phyloP scores from a whole-genome alignment of 2,888 invertebrate species.

The Drosophila maculinotata region DNA sequence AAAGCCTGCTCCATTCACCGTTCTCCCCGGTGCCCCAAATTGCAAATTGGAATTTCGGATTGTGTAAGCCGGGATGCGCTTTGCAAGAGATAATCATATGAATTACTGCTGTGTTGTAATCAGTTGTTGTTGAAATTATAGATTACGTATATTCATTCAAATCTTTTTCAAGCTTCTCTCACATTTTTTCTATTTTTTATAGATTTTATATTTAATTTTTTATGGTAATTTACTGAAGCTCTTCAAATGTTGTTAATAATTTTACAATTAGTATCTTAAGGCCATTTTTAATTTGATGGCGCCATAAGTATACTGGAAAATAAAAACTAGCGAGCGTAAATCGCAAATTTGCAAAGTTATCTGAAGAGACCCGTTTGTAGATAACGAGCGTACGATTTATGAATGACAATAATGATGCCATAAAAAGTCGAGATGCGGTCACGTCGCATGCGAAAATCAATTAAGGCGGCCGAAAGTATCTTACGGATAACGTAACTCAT shows the following conservation, averaged over 20 bases:
- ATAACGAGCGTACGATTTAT: conserved; percentile 72
- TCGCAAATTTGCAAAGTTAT: conserved; percentile 37
- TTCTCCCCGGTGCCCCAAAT: conserved; percentile 11
- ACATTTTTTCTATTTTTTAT: neutral
- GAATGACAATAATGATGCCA: conserved; percentile 75
- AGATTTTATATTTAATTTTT: neutral
- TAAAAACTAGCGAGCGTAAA: conserved; percentile 44
- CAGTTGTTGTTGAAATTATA: neutral
- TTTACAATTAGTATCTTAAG: no score
- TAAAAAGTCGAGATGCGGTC: conserved; percentile 49
- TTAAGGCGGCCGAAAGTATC: conserved; percentile 59
- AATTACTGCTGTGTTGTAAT: conserved; percentile 5
- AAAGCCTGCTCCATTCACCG: conserved; percentile 11
- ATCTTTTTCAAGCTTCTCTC: neutral
- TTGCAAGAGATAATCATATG: conserved; percentile 28
- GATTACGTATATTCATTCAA: no score
- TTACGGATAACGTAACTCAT: conserved; percentile 61
- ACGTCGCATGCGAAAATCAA: conserved; percentile 74
- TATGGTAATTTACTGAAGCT: neutral
- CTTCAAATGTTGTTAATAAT: no score
- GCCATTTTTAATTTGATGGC: conserved; percentile 9
- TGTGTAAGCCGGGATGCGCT: conserved; percentile 61
- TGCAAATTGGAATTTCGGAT: conserved; percentile 30
- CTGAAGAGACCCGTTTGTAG: conserved; percentile 36
- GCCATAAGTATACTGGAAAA: neutral